A percentile compares a stretch with the other conserved stretches of the same genome.
These are phyloP conservation scores for Trachythela sp. DNA, from an alignment of 64 coral and sea anemone species.

Conservation along the genomic window DNA sequence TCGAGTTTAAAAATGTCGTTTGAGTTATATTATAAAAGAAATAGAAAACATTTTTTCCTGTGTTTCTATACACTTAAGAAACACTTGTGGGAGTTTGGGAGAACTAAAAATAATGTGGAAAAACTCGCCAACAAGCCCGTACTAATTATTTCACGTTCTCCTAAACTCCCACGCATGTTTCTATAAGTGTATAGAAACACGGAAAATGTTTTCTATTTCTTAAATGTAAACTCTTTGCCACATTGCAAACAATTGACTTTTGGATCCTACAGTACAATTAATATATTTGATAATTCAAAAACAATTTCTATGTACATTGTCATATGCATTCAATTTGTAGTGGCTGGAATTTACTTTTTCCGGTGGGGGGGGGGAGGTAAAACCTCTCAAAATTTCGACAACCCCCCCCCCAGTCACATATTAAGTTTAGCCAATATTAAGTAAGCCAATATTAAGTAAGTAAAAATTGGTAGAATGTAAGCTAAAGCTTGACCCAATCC, in stretches of 20 bases:
- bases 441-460: neutral
- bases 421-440: neutral
- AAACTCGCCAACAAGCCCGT: too few species aligned
- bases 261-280: neutral
- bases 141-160: too few species aligned
- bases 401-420: neutral
- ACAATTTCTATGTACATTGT: neutral
- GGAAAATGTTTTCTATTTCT: too few species aligned
- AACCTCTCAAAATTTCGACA: neutral
- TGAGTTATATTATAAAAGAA: too few species aligned
- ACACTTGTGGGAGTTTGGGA: too few species aligned
- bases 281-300: neutral
- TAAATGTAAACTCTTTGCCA: neutral
- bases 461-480: constrained; percentile 28
- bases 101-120: too few species aligned
- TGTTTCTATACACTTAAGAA: too few species aligned
- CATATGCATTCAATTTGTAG: neutral
- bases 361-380: too few species aligned
- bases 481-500: constrained; percentile 44
- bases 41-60: too few species aligned
- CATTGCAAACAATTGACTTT: neutral
- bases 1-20: too few species aligned
- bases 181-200: too few species aligned
- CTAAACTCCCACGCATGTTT: too few species aligned
- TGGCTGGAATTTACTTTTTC: neutral